Evolutionary conservation across 1,140 invertebrate genomes (phyloP), one percentile per base, ranked within the genome.

Genomic region (Hylyphantes graminicola): DNA sequence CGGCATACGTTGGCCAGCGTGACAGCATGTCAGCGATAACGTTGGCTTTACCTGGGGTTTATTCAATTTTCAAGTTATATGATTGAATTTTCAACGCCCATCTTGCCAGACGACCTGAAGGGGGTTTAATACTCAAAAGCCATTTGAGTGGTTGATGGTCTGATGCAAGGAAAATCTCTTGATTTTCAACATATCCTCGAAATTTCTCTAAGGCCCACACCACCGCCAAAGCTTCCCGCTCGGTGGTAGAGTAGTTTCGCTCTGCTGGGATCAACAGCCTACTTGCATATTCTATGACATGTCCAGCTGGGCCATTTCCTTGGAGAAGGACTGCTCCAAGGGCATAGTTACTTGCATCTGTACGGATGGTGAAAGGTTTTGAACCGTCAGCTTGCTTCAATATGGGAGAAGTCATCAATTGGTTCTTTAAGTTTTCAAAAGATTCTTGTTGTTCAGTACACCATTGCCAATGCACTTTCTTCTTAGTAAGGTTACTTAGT

Each of bases 161-260:
- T 6, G 91, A 70, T n/a, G 68, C 50, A 6, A 68, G 0, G 13
- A n/a, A 90, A 79, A 92, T 92, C 75, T 92, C 85, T 50, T 21
- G 59, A 10, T 35, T 10, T 53, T 85, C 67, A 9, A 57, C 8
- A n/a, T 72, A 85, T 7, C 35, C 15, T 19, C 64, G 11, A 54
- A 85, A 72, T 10, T 61, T 68, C 2, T 68, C 21, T 7, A 70
- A 19, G 6, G 59, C 80, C n/a, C 64, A 85, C 2, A 85, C 63
- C 8, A 92, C 89, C 4, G 90, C 91, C n/a, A 93, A 85, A 61
- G 91, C 87, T 89, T 93, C 91, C 85, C 90, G 86, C 86, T 92
- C 90, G 2, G 89, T 90, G 7, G 87, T 87, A 2, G 86, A 86
- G 81, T 90, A 92, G 35, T 91, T 91, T 59, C 78, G 80, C 86